phyloP scores from a whole-genome alignment of 2,888 invertebrate genomes.

The Caenorhabditis sinica region DNA sequence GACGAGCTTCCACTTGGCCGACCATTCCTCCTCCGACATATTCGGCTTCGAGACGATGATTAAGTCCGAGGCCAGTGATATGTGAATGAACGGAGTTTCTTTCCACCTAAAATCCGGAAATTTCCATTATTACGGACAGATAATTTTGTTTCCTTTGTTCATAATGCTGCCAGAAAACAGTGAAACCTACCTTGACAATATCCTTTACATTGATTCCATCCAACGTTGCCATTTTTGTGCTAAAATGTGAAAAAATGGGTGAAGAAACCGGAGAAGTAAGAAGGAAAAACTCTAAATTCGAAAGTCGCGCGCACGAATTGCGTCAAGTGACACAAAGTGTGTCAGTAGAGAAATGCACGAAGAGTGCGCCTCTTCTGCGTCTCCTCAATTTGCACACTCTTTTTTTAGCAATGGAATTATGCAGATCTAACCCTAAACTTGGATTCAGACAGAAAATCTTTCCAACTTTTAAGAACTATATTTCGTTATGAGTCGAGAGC shows the following conservation, averaged over 20 bases:
- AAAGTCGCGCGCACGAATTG: constrained; percentile 23
- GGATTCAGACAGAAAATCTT: too few relatives aligned
- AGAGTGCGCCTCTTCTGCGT: background rate
- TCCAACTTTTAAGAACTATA: too few relatives aligned
- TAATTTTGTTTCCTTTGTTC: background rate
- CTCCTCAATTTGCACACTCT: background rate
- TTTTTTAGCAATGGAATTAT: background rate
- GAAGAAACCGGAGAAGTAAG: background rate
- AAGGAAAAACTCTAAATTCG: constrained; percentile 7
- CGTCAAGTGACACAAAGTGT: background rate
- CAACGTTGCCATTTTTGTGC: constrained; percentile 69
- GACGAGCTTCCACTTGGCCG: constrained; percentile 89
- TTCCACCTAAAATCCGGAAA: constrained; percentile 68
- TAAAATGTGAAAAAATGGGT: background rate
- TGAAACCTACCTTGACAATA: constrained; percentile 67
- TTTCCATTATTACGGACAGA: background rate
- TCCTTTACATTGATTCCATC: constrained; percentile 72
- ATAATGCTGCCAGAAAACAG: background rate
- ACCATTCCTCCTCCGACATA: constrained; percentile 85
- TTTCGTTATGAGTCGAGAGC: too few relatives aligned
- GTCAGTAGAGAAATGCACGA: background rate
- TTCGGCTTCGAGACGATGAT: constrained; percentile 92
- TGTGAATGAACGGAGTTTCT: constrained; percentile 94
- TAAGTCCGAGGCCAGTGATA: constrained; percentile 94
- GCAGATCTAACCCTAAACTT: too few relatives aligned